Percentiles rank a stretch among this genome's conserved stretches.
These are phyloP conservation scores for Dione juno DNA, from an alignment of 2,888 invertebrate species.

Conservation along the genomic window DNA sequence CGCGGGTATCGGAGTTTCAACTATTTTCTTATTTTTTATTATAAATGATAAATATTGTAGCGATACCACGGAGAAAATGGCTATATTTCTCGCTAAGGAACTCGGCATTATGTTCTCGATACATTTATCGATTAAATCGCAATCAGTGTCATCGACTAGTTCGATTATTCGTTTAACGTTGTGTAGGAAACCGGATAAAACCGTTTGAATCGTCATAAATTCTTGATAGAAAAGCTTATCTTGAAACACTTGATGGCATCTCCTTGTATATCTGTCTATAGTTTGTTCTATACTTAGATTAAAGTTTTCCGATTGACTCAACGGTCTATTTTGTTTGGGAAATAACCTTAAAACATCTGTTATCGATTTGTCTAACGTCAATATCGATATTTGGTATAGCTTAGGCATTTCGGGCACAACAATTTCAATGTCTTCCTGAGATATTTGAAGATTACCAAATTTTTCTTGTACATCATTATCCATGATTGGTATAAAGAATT, in stretches of 20 bases:
- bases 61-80: slow-evolving; percentile 73
- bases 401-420: slow-evolving; percentile 67
- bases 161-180: slow-evolving; percentile 60
- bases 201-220: slow-evolving; percentile 68
- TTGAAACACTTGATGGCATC: slow-evolving; percentile 80
- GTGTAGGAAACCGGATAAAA: slow-evolving; percentile 66
- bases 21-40: slow-evolving; percentile 78
- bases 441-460: slow-evolving; percentile 71
- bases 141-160: slow-evolving; percentile 69
- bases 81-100: slow-evolving; percentile 66
- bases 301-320: slow-evolving; percentile 79
- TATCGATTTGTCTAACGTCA: slow-evolving; percentile 68
- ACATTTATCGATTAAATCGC: slow-evolving; percentile 74
- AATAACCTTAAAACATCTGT: slow-evolving; percentile 70
- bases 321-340: slow-evolving; percentile 75
- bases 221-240: slow-evolving; percentile 79
- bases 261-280: slow-evolving; percentile 74
- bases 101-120: slow-evolving; percentile 68
- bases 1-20: slow-evolving; percentile 70
- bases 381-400: slow-evolving; percentile 62
- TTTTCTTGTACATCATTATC: slow-evolving; percentile 65
- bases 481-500: slow-evolving; percentile 76
- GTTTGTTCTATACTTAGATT: slow-evolving; percentile 72
- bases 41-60: slow-evolving; percentile 78
- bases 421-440: slow-evolving; percentile 70